Percentiles rank a stretch among this genome's conserved stretches.
phyloP scores from a whole-genome alignment of 2,888 invertebrate species.

The Fragum sueziense region DNA sequence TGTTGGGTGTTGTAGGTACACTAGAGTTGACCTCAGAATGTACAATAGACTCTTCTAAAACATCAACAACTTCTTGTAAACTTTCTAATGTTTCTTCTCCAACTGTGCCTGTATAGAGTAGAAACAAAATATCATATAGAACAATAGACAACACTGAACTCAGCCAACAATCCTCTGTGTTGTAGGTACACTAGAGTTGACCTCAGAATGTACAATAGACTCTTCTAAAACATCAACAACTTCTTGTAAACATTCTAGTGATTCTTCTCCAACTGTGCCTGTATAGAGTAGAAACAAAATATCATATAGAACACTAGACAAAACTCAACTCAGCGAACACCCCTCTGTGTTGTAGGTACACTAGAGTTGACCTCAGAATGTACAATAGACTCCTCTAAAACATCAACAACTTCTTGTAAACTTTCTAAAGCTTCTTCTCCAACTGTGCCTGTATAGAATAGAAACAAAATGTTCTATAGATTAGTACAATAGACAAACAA shows the following conservation, averaged over 20 bases:
- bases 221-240: slow-evolving; percentile 70
- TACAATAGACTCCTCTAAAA: slow-evolving; percentile 71
- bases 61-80: slow-evolving; percentile 69
- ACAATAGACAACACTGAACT: no score
- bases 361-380: slow-evolving; percentile 60
- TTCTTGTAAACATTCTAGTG: slow-evolving; percentile 66
- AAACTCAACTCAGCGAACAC: no score
- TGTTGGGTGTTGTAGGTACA: slow-evolving; percentile 51
- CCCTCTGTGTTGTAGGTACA: slow-evolving; percentile 52
- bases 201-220: slow-evolving; percentile 65
- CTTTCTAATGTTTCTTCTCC: slow-evolving; percentile 66
- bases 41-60: slow-evolving; percentile 71
- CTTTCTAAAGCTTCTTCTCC: slow-evolving; percentile 66
- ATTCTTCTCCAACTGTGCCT: slow-evolving; percentile 67
- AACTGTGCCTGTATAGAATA: slow-evolving; percentile 17
- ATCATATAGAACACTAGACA: no score
- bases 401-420: slow-evolving; percentile 69
- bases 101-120: slow-evolving; percentile 18
- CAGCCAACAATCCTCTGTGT: no score
- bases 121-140: no score
- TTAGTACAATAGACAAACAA: background rate
- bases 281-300: no score
- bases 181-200: slow-evolving; percentile 51
- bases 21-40: slow-evolving; percentile 60
- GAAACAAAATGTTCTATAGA: background rate